Base-by-base conservation (phyloP, 2,113 vertebrate species). In the Rhynchomys soricoides region DNA sequence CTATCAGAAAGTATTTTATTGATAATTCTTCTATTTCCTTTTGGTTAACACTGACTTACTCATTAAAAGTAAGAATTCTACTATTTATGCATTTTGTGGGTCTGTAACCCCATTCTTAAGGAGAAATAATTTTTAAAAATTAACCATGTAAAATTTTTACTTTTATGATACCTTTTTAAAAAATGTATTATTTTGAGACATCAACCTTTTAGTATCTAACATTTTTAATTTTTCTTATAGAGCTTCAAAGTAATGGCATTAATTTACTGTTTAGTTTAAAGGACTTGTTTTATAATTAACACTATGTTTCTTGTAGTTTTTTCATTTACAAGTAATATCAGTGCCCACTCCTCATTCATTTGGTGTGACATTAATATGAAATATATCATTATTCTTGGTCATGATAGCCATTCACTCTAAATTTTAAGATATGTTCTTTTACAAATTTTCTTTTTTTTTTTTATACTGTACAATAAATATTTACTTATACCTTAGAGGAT, bases 201-300 rank as follows among this genome's bases (percentile, higher is more conserved):
- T 19, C 81, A 85, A 62, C 2, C 26, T 64, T 83, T 91, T 82
- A 95, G 9, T 22, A 83, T 71, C 52, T 87, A 34, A 17, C 70
- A 59, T 95, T 91, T 96, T 62, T 93, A 74, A 95, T 97, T 94
- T 96, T 31, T 82, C 59, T 88, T 95, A 2, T 90, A 93, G 73
- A 48, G 83, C 19, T 94, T 4, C n/a, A 89, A 94, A 94, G 10
- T 34, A 95, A 0, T 90, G 37, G 48, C 86, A 94, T 96, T 96
- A 93, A 93, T 91, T 94, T 93, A 89, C 29, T 94, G 34, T 75
- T 94, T 68, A 90, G 48, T 94, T 24, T 55, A 97, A 95, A 97
- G 55, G 48, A 74, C 13, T 91, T 83, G 4, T 62, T 96, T 96
- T 70, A 64, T 12, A 92, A 94, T 45, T 94, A 75, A 21, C 40